phyloP scores from a whole-genome alignment of 1,140 invertebrate genomes.

The Pseudachorutes palmiensis region DNA sequence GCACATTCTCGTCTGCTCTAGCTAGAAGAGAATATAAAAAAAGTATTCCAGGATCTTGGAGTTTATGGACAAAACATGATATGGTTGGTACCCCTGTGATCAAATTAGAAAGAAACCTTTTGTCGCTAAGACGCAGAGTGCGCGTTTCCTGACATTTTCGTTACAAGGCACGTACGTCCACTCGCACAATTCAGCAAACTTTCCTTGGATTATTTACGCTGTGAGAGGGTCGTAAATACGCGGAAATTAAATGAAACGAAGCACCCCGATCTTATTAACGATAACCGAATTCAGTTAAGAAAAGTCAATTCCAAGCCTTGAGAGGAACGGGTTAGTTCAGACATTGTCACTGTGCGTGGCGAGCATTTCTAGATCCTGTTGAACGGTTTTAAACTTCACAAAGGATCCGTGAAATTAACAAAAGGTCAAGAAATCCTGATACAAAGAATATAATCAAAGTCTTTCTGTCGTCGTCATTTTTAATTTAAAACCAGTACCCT shows the following conservation, averaged over 20 bases:
- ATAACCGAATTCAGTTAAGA: neutral
- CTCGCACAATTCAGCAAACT: neutral
- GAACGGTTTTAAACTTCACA: too few species aligned
- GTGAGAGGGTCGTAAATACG: slow-evolving; percentile 9
- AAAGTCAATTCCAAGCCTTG: too few species aligned
- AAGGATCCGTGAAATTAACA: too few species aligned
- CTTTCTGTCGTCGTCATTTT: too few species aligned
- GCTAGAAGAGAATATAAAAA: neutral
- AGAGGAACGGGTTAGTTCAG: too few species aligned
- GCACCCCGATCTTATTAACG: neutral
- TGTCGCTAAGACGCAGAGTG: too few species aligned
- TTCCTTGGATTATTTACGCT: neutral
- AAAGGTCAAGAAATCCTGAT: too few species aligned
- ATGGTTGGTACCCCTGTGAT: neutral
- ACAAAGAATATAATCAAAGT: too few species aligned
- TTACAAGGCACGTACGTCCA: neutral
- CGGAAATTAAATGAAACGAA: slow-evolving; percentile 1
- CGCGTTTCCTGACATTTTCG: neutral
- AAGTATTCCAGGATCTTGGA: neutral
- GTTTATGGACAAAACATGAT: neutral
- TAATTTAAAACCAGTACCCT: too few species aligned
- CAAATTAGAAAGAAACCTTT: neutral
- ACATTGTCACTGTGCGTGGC: too few species aligned
- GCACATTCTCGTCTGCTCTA: neutral
- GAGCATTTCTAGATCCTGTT: too few species aligned